Conservation (phyloP, 2,888 invertebrate species). For the Hartigia nigra region DNA sequence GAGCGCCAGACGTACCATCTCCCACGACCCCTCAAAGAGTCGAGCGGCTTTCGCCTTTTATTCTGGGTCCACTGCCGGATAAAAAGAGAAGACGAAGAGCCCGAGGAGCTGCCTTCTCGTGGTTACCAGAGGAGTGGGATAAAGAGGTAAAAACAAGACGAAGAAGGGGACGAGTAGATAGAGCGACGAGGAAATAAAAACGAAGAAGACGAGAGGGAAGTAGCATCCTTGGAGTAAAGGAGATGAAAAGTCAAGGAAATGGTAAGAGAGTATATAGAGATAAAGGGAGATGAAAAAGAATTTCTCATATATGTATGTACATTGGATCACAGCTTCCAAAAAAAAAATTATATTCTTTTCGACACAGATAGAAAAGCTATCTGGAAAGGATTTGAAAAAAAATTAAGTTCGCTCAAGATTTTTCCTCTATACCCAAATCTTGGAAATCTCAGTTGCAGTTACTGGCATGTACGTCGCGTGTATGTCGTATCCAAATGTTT, state of each 20-base stretch:
- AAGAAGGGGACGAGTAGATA: constrained; percentile 7
- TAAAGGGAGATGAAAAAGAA: constrained; percentile 19
- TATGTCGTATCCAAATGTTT: not conserved
- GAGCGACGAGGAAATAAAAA: constrained; percentile 28
- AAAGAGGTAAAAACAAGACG: constrained; percentile 7
- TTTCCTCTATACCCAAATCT: not conserved
- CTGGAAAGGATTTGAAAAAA: not conserved
- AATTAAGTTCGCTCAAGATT: not conserved
- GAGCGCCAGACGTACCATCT: constrained; percentile 30
- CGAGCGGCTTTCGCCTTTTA: constrained; percentile 38
- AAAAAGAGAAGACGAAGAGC: constrained; percentile 27
- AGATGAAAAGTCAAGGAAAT: constrained; percentile 27
- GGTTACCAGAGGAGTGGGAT: constrained; percentile 22
- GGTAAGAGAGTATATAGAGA: constrained; percentile 32
- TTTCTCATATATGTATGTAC: not conserved
- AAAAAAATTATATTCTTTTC: not conserved
- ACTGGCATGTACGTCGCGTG: not conserved
- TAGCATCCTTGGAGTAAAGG: constrained; percentile 4
- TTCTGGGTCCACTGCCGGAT: constrained; percentile 35
- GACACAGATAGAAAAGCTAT: not conserved
- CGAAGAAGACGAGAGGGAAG: constrained; percentile 22
- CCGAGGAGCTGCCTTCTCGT: constrained; percentile 21
- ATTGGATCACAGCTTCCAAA: not conserved
- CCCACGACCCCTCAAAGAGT: constrained; percentile 30
- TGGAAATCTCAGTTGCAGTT: not conserved